Conservation (phyloP, 2,888 invertebrate species). For the Drosophila dives region DNA sequence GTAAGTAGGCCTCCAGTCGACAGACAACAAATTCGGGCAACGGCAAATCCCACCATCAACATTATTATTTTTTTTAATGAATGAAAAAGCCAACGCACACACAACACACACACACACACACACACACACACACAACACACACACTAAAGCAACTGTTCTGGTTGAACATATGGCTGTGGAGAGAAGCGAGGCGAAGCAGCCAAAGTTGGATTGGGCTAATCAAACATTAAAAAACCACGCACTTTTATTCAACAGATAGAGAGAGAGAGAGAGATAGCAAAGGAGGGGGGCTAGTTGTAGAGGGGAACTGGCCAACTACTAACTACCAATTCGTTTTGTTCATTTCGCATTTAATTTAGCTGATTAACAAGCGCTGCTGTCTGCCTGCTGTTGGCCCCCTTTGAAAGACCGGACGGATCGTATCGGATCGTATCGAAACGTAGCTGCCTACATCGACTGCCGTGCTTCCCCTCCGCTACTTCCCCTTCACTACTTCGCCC, state of each 20-base stretch:
- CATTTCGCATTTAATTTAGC: conserved; percentile 81
- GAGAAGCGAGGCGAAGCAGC: not conserved
- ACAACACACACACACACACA: conserved; percentile 25
- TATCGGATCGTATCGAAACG: not conserved
- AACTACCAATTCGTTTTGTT: conserved; percentile 78
- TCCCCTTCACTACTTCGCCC: not conserved
- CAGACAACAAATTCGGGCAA: conserved; percentile 46
- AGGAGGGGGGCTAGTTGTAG: not conserved
- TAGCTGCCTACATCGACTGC: conserved; percentile 14
- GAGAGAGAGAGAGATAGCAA: not conserved
- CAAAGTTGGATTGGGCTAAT: conserved; percentile 49
- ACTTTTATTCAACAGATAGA: conserved; percentile 29
- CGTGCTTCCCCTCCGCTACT: not conserved
- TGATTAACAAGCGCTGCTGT: conserved; percentile 71
- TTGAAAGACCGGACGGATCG: conserved; percentile 19
- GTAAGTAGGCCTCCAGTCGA: conserved; percentile 26
- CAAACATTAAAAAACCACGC: conserved; percentile 71
- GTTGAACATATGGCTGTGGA: conserved; percentile 21
- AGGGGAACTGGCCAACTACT: conserved; percentile 38
- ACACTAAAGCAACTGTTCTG: conserved; percentile 39
- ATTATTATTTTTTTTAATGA: conserved; percentile 58
- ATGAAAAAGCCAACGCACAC: conserved; percentile 66
- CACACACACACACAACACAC: conserved; percentile 17
- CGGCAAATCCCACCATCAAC: conserved; percentile 48
- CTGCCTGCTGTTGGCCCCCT: conserved; percentile 14